Evolutionary conservation across 2,113 vertebrate genomes (phyloP), one percentile per base, ranked within the genome.

Genomic region (Jacana jacana): DNA sequence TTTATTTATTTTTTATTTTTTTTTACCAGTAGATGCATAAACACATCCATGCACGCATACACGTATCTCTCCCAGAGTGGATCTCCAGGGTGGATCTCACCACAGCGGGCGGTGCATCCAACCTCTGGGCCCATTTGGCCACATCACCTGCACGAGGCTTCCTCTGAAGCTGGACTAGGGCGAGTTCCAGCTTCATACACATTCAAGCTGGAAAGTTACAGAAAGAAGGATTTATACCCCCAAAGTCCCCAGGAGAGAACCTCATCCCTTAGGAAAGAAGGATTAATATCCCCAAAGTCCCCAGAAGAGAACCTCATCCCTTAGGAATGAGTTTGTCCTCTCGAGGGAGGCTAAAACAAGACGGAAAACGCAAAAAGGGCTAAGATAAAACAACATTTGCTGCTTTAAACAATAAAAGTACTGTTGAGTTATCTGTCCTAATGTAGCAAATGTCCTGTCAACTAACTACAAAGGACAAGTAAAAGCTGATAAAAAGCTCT

Each of bases 391-490:
- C 12, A 73, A 2, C 23, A 71, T 63, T 93, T 79, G 42, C 40
- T 80, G 58, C 58, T 87, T 85, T 46, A 82, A 54, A 89, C 68
- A 94, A 51, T 51, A 80, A 86, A 94, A 49, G 54, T 80, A 60
- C 86, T 94, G 61, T 65, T 55, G 88, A 52, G 27, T 72, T 92
- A 83, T 54, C 61, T 69, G 27, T 39, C 63, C 33, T 64, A 49
- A 51, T 1, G 44, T 51, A 87, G 70, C 40, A 81, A 86, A 91
- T 1, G 10, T 25, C 58, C 77, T 13, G 7, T 68, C 24, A 31
- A 40, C 46, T 73, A 73, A 78, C 39, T 85, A 84, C 82, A 92
- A 78, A 94, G 76, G 80, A 60, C 17, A 92, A 90, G 80, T 49
- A 66, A 42, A 86, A 90, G 69, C 28, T 3, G 37, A 81, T 85